Evolutionary conservation across 2,113 vertebrate genomes (phyloP).

Genomic region (Gasterosteus aculeatus): DNA sequence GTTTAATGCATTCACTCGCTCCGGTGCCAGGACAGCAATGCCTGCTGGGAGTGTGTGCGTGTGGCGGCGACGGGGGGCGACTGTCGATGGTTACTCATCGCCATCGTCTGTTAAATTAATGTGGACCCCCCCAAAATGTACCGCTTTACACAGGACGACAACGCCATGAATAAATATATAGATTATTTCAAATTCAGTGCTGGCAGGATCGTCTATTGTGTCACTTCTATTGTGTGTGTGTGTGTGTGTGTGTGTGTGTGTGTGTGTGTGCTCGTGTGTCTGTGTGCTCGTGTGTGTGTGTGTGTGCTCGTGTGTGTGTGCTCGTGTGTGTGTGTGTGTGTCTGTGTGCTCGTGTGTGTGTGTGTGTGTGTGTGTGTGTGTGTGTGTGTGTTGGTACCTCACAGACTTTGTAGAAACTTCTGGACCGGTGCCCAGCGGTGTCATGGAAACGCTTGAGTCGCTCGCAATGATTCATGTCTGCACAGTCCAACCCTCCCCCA

Average conservation of each 20-base stretch:
- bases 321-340: slow-evolving; percentile 34
- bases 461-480: slow-evolving; percentile 93
- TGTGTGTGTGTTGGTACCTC: slow-evolving; percentile 71
- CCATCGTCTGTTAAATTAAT: slow-evolving; percentile 72
- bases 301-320: slow-evolving; percentile 3
- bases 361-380: slow-evolving; percentile 30
- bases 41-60: slow-evolving; percentile 65
- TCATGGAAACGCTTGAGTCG: slow-evolving; percentile 99
- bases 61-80: not conserved
- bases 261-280: slow-evolving; percentile 27
- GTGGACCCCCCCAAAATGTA: slow-evolving; percentile 55
- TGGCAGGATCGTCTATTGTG: slow-evolving; percentile 32
- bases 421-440: slow-evolving; percentile 95
- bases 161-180: slow-evolving; percentile 52
- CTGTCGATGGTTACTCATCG: slow-evolving; percentile 58
- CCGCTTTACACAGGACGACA: slow-evolving; percentile 48
- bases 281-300: slow-evolving; percentile 18
- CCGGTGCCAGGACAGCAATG: slow-evolving; percentile 68
- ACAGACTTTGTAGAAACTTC: slow-evolving; percentile 86
- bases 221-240: slow-evolving; percentile 6
- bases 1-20: slow-evolving; percentile 71
- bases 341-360: slow-evolving; percentile 31
- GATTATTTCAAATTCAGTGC: slow-evolving; percentile 46
- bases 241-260: slow-evolving; percentile 32
- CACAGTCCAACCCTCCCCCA: slow-evolving; percentile 85